phyloP scores from a whole-genome alignment of 1,140 invertebrate species.

The Tenebrio molitor region DNA sequence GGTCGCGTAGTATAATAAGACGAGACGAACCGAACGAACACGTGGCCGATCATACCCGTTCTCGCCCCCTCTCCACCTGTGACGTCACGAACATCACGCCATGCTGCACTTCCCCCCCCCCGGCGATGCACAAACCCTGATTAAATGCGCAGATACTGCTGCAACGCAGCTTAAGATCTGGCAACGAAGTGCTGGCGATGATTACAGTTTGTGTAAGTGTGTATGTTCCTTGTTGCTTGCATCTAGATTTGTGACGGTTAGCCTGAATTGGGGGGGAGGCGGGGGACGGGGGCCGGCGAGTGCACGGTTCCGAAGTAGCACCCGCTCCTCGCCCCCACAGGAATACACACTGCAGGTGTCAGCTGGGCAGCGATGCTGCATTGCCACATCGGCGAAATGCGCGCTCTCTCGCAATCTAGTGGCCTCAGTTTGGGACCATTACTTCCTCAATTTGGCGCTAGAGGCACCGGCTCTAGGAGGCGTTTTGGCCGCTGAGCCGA shows the following conservation, averaged over 20 bases:
- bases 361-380: slow-evolving; percentile 60
- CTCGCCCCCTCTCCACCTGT: slow-evolving; percentile 50
- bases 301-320: slow-evolving; percentile 56
- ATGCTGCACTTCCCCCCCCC: slow-evolving; percentile 52
- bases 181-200: slow-evolving; percentile 52
- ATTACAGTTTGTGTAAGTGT: slow-evolving; percentile 59
- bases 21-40: slow-evolving; percentile 63
- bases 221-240: slow-evolving; percentile 50
- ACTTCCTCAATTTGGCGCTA: neutral
- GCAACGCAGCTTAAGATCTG: slow-evolving; percentile 57
- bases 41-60: slow-evolving; percentile 60
- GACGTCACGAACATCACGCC: slow-evolving; percentile 63
- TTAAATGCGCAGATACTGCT: slow-evolving; percentile 62
- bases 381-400: slow-evolving; percentile 54
- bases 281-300: slow-evolving; percentile 55
- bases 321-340: slow-evolving; percentile 55
- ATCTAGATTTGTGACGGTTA: slow-evolving; percentile 56
- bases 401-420: neutral
- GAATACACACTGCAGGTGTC: slow-evolving; percentile 65
- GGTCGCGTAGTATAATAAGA: slow-evolving; percentile 65
- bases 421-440: slow-evolving; percentile 9
- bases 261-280: slow-evolving; percentile 40
- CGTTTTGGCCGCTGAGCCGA: too few species aligned
- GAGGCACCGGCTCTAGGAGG: neutral
- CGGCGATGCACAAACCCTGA: slow-evolving; percentile 53